Evolutionary conservation across 2,797 vertebrate species (phyloP).

Genomic region (Pantherophis alleghaniensis): DNA sequence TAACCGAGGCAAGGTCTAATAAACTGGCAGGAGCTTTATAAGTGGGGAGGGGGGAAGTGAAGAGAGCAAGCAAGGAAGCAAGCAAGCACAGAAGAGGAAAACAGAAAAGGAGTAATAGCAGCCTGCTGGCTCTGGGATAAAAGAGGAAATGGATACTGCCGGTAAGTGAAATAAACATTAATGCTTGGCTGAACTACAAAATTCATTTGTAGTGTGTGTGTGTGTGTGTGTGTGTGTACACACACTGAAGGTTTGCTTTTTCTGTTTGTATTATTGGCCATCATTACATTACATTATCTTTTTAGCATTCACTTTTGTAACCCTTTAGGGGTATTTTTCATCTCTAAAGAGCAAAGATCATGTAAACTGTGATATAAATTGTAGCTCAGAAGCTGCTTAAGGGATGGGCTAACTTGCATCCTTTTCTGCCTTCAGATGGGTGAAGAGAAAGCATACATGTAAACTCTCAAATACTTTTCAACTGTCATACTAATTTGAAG

Average conservation of each 20-base stretch:
- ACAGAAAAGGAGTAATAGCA: conserved; percentile 60
- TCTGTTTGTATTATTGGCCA: conserved; percentile 38
- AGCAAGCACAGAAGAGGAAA: background rate
- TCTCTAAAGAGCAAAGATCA: conserved; percentile 41
- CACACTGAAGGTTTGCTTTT: conserved; percentile 53
- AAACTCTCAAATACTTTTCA: conserved; percentile 34
- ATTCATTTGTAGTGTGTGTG: conserved; percentile 42
- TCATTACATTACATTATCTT: conserved; percentile 39
- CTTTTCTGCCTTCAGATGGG: conserved; percentile 43
- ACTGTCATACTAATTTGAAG: conserved; percentile 42
- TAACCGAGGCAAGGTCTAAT: conserved; percentile 74
- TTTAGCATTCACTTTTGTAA: conserved; percentile 39
- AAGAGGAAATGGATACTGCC: conserved; percentile 83
- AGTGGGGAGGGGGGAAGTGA: conserved; percentile 54
- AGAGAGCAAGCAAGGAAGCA: background rate
- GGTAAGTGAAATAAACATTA: conserved; percentile 80
- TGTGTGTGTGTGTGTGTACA: background rate
- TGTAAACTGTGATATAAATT: conserved; percentile 44
- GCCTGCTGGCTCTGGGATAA: conserved; percentile 70
- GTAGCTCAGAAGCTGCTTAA: conserved; percentile 33
- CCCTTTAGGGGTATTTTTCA: conserved; percentile 25
- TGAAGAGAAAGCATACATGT: background rate
- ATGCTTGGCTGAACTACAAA: conserved; percentile 43
- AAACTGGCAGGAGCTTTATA: conserved; percentile 70
- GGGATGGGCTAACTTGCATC: conserved; percentile 44